Percentiles rank a stretch among this genome's conserved stretches.
phyloP scores from a whole-genome alignment of 2,797 vertebrate genomes.

The Lateolabrax maculatus region DNA sequence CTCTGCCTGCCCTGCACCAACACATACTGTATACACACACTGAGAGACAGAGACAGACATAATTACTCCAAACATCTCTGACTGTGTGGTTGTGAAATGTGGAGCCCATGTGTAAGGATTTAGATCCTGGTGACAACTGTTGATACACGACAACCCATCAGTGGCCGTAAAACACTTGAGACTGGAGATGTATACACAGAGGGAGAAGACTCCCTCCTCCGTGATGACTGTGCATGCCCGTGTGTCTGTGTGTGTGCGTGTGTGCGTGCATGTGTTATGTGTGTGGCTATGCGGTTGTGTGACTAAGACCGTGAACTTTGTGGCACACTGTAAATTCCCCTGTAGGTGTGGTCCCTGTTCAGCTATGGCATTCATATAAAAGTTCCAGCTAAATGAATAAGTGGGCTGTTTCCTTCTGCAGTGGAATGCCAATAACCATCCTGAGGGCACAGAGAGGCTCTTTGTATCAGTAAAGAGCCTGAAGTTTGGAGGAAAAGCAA shows the following conservation, averaged over 20 bases:
- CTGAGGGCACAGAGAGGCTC: constrained; percentile 69
- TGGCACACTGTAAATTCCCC: constrained; percentile 77
- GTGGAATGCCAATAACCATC: constrained; percentile 80
- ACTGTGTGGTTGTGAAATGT: constrained; percentile 76
- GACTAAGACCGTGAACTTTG: constrained; percentile 65
- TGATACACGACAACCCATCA: constrained; percentile 66
- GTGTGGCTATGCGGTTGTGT: constrained; percentile 15
- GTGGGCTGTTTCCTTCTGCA: constrained; percentile 73
- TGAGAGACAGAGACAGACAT: constrained; percentile 24
- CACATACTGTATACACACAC: constrained; percentile 50
- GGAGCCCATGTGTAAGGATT: constrained; percentile 80
- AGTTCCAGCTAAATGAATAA: constrained; percentile 77
- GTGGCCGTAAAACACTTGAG: constrained; percentile 60
- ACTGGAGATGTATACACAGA: constrained; percentile 53
- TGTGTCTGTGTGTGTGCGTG: background rate
- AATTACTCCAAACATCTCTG: constrained; percentile 68
- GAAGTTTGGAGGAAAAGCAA: constrained; percentile 60
- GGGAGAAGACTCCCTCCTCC: constrained; percentile 24
- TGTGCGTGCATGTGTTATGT: background rate
- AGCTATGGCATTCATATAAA: constrained; percentile 78
- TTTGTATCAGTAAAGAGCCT: constrained; percentile 69
- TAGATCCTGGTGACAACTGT: constrained; percentile 74
- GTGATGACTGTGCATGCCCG: constrained; percentile 32
- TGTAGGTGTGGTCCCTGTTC: constrained; percentile 73
- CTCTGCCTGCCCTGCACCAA: constrained; percentile 23